These are phyloP conservation scores for Agriopis marginaria DNA, from an alignment of 2,888 invertebrate genomes.

Conservation along the genomic window DNA sequence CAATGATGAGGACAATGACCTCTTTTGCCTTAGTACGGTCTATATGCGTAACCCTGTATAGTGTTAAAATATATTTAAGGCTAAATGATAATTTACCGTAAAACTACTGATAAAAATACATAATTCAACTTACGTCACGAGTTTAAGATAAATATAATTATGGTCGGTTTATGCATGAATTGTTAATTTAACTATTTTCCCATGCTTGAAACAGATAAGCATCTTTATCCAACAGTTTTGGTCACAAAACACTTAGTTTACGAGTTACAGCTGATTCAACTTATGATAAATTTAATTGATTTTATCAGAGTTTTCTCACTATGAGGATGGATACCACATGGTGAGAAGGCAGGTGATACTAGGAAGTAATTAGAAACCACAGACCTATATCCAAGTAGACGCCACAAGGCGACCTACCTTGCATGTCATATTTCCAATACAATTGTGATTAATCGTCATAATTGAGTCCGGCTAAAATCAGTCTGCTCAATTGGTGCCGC, in stretches of 20 bases:
- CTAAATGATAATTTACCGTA: constrained; percentile 6
- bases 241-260: constrained; percentile 35
- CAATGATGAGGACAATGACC: too few relatives aligned
- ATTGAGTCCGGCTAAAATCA: too few relatives aligned
- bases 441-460: too few relatives aligned
- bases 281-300: constrained; percentile 31
- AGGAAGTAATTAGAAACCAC: too few relatives aligned
- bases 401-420: too few relatives aligned
- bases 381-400: too few relatives aligned
- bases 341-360: neutral
- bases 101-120: constrained; percentile 5
- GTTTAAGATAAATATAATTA: constrained; percentile 20
- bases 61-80: too few relatives aligned
- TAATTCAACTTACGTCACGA: constrained; percentile 16
- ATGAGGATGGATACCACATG: constrained; percentile 10
- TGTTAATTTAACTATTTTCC: constrained; percentile 36
- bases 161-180: constrained; percentile 25
- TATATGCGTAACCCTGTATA: too few relatives aligned
- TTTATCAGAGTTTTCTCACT: constrained; percentile 17
- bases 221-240: constrained; percentile 25
- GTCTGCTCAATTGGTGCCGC: too few relatives aligned
- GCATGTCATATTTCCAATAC: too few relatives aligned
- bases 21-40: too few relatives aligned
- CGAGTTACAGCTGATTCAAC: constrained; percentile 25
- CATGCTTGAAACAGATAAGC: constrained; percentile 26